phyloP scores from a whole-genome alignment of 2,797 vertebrate species.

The Hemitrygon akajei region DNA sequence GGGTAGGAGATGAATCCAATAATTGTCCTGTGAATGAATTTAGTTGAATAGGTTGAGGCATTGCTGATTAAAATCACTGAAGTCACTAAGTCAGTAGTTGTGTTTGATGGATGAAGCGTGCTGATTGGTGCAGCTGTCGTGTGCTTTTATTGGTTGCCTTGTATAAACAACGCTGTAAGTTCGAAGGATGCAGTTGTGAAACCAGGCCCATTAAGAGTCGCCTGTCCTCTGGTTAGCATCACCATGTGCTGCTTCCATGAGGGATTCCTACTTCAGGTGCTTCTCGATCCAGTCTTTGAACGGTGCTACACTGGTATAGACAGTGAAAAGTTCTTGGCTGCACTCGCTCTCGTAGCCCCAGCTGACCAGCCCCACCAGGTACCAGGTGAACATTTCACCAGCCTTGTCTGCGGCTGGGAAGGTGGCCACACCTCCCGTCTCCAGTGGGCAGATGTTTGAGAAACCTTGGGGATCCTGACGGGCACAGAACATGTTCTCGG shows the following conservation, averaged over 20 bases:
- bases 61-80: neutral
- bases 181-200: neutral
- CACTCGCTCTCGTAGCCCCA: conserved; percentile 89
- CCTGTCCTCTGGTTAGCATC: neutral
- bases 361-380: conserved; percentile 86
- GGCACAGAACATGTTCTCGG: conserved; percentile 93
- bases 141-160: neutral
- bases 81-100: neutral
- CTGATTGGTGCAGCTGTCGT: neutral
- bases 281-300: conserved; percentile 93
- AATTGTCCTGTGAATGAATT: neutral
- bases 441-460: conserved; percentile 85
- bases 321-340: conserved; percentile 79
- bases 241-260: no score
- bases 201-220: no score
- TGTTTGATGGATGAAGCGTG: no score
- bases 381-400: conserved; percentile 62
- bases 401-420: conserved; percentile 59
- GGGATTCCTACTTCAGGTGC: conserved; percentile 72
- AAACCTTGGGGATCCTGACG: conserved; percentile 61
- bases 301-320: conserved; percentile 76
- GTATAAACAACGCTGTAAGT: neutral
- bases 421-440: conserved; percentile 84
- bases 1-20: no score
- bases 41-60: no score